Evolutionary conservation across 2,888 invertebrate genomes (phyloP), one percentile per base, ranked within the genome.

Genomic region (Rhogogaster chlorosoma): DNA sequence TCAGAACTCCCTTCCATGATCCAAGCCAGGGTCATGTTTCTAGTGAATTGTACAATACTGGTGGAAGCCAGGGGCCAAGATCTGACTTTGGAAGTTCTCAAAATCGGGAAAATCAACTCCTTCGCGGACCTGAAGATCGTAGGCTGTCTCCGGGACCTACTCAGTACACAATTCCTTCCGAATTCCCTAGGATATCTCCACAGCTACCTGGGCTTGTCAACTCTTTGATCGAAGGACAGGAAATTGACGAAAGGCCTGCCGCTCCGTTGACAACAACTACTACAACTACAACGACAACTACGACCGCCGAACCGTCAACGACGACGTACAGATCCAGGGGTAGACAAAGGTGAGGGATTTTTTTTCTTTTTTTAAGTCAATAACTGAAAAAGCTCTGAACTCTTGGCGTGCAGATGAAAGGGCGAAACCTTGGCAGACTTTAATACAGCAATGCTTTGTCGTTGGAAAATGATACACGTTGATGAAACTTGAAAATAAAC

Each of bases 131-230:
- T 26, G 83, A 29, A 45, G 84, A 73, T 61, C 67, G 38, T 49
- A 83, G 73, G 57, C 32, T 45, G 71, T 64, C 32, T 53, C 86
- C 87, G 18, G 91, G 90, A 12, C 90, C 94, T 71, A 95, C 95
- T 0, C 94, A 94, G 45, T 95, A 95, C 61, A 94, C 94, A 84
- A 89, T 95, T 61, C 95, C 95, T 2, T 94, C 95, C 0, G 94
- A 95, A 87, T 90, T 95, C 29, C 95, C 95, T 1, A 93, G 95
- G 0, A 93, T 95, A 70, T 95, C 95, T 22, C 95, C 95, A 0
- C 95, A 95, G 87, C 93, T 96, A 42, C 95, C 96, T 1, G 95
- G 95, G 0, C 91, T 96, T 36, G 95, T 96, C 0, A 96, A 96
- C 89, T 95, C 95, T 45, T 92, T 96, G 49, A 94, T 95, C 88